Base-by-base conservation (phyloP, 2,113 vertebrate species). In the Puma concolor region DNA sequence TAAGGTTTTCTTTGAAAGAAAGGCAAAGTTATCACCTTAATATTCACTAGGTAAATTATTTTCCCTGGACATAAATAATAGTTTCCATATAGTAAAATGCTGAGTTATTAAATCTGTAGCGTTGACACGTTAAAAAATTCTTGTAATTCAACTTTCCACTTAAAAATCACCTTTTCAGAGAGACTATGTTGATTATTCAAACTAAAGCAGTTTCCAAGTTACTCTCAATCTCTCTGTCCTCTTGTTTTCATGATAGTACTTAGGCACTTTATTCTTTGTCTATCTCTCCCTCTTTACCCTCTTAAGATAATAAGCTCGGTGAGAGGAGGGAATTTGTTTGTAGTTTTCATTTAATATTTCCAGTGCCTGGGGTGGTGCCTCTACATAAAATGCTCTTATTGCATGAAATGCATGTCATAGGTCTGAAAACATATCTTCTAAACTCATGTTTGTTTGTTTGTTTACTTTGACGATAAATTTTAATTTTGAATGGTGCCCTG, bases 61-160 rank as follows among this genome's bases (percentile, higher is more conserved):
- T 96, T 96, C 74, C 85, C 63, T 92, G 67, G 14, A 19, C 86
- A 67, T 74, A 88, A 83, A 12, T 44, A 36, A 11, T 50, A 17
- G 72, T 44, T 98, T 93, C 81, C 31, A 86, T 90, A 54, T 57
- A 69, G 4, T 57, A 69, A 94, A 86, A 92, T 85, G 33, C 96
- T 98, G 48, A 94, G 77, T 96, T 98, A 84, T 63, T 98, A 91
- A 96, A 94, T 96, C 86, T 82, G 90, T 87, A 64, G 88, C 82
- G 57, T 69, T 96, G 72, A 93, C 60, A 94, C 41, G 38, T 0
- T 72, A 63, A 98, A 94, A 98, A 3, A 38, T 71, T 85, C 64
- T 76, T 96, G 12, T 67, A 95, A 85, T 74, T 96, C 36, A 67
- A 41, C 17, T 57, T 82, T 87, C 21, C 16, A 27, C 63, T 48